phyloP scores from a whole-genome alignment of 2,797 vertebrate species.

The Tinamus major region DNA sequence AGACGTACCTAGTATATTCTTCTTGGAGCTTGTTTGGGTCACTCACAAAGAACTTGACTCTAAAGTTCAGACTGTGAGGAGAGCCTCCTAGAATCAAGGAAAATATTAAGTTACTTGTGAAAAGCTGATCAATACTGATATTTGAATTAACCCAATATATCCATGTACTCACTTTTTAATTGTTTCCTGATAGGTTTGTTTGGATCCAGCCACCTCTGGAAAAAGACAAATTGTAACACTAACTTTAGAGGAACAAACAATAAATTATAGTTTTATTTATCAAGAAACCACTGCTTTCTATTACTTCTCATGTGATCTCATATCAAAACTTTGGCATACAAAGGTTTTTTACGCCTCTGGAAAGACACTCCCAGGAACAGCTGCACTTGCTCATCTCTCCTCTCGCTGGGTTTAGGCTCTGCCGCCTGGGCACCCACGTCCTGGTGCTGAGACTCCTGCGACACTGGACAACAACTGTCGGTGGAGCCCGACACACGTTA shows the following conservation, averaged over 20 bases:
- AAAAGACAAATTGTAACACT: conserved; percentile 71
- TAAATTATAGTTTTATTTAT: background rate
- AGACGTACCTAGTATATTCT: conserved; percentile 95
- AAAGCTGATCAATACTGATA: conserved; percentile 25
- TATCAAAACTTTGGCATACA: background rate
- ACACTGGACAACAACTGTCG: background rate
- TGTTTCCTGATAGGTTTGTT: conserved; percentile 99
- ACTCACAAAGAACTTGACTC: conserved; percentile 98
- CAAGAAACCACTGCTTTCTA: background rate
- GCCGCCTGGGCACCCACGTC: background rate
- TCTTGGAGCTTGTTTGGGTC: conserved; percentile 97
- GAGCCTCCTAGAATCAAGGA: conserved; percentile 89
- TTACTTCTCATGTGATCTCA: background rate
- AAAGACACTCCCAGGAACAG: background rate
- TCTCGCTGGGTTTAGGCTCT: background rate
- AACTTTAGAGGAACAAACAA: conserved; percentile 25
- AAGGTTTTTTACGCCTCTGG: background rate
- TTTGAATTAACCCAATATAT: conserved; percentile 65
- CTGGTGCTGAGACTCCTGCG: rapidly evolving
- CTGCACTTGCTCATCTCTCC: background rate
- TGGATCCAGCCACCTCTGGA: conserved; percentile 97
- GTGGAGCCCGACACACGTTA: background rate
- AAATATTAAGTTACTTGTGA: conserved; percentile 67
- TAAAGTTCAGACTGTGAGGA: conserved; percentile 94
- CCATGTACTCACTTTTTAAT: conserved; percentile 93